phyloP scores from a whole-genome alignment of 2,797 vertebrate genomes.

The Sternarchorhynchus goeldii region DNA sequence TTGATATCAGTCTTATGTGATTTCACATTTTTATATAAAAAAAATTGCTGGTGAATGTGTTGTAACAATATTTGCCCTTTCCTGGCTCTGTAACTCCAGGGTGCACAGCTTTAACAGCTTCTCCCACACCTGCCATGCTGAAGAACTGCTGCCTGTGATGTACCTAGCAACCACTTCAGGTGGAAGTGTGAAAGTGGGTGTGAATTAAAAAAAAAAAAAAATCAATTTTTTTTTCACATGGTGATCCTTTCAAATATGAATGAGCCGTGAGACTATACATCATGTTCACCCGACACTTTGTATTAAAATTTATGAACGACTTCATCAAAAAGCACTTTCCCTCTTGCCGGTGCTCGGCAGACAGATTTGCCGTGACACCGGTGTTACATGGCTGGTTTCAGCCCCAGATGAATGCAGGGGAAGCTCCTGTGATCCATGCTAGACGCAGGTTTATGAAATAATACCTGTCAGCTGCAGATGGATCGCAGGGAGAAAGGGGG shows the following conservation, averaged over 20 bases:
- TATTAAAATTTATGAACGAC: conserved; percentile 99
- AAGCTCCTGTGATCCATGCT: conserved; percentile 82
- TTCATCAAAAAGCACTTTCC: conserved; percentile 99
- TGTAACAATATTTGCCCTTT: neutral
- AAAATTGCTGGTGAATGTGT: neutral
- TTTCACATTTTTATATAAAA: too few species aligned
- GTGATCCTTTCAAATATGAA: conserved; percentile 92
- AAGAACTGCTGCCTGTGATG: neutral
- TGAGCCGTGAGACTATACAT: conserved; percentile 88
- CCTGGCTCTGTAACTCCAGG: neutral
- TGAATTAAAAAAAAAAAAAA: conserved; percentile 65
- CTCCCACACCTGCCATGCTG: neutral
- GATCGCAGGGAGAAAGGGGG: conserved; percentile 88
- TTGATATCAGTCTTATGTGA: too few species aligned
- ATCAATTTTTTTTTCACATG: conserved; percentile 75
- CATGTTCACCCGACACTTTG: conserved; percentile 89
- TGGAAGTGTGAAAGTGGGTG: conserved; percentile 39
- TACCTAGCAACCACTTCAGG: conserved; percentile 26
- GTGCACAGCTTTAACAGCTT: neutral
- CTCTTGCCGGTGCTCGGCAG: conserved; percentile 76
- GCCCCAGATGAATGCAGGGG: conserved; percentile 86
- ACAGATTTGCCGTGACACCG: conserved; percentile 92
- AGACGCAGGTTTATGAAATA: conserved; percentile 91
- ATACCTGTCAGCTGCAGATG: conserved; percentile 96
- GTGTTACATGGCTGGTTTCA: conserved; percentile 93